Conservation (phyloP, 2,797 vertebrate genomes). For the Bucorvus abyssinicus region DNA sequence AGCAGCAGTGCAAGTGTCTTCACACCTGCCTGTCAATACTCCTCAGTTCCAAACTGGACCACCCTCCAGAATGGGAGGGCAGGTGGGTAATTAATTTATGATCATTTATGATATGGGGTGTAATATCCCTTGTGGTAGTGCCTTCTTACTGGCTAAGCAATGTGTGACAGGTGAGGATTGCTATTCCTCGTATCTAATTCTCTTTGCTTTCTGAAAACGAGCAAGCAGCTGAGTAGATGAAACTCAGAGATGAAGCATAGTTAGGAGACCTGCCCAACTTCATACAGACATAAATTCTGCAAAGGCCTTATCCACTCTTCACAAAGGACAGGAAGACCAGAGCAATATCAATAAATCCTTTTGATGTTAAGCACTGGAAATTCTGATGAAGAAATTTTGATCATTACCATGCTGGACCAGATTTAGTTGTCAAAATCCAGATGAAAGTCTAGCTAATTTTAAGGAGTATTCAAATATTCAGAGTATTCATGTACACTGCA, state of each 20-base stretch:
- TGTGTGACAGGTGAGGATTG: not conserved
- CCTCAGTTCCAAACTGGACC: not conserved
- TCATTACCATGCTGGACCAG: not conserved
- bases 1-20: not conserved
- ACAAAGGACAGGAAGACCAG: not conserved
- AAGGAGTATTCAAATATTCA: not conserved
- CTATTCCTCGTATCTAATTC: not conserved
- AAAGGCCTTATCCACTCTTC: not conserved
- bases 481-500: not conserved
- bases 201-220: not conserved
- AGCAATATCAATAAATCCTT: not conserved
- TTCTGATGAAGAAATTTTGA: not conserved
- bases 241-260: not conserved
- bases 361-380: not conserved
- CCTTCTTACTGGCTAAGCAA: not conserved
- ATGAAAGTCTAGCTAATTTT: not conserved
- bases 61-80: not conserved
- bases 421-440: not conserved
- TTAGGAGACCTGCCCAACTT: not conserved
- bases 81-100: not conserved
- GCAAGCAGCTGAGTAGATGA: not conserved
- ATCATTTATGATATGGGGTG: not conserved
- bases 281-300: not conserved
- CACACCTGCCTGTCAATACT: accelerated
- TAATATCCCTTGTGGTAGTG: not conserved